phyloP scores from a whole-genome alignment of 2,888 invertebrate genomes.

The Holacanthella duospinosa region DNA sequence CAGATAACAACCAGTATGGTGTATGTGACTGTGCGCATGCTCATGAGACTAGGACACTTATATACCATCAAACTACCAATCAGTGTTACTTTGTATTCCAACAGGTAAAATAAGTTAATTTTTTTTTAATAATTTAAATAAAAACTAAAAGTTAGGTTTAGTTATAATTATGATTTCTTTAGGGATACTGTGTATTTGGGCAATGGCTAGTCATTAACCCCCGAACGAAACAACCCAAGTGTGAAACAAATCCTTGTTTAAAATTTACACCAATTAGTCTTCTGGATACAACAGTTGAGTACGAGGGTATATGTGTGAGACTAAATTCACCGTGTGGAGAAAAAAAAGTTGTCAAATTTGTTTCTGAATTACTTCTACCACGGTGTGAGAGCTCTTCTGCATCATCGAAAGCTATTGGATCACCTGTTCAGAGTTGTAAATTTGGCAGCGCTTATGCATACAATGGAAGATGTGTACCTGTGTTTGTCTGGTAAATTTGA shows the following conservation, averaged over 20 bases:
- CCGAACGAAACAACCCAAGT: background rate
- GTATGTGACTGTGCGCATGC: slow-evolving; percentile 11
- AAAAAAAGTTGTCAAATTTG: background rate
- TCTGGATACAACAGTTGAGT: background rate
- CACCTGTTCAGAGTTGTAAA: background rate
- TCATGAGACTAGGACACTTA: slow-evolving; percentile 1
- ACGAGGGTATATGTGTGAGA: background rate
- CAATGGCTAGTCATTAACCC: background rate
- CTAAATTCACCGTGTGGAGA: background rate
- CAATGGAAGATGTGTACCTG: background rate
- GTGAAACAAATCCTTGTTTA: slow-evolving; percentile 4
- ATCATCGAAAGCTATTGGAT: background rate
- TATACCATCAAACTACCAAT: background rate
- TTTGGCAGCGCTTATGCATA: background rate
- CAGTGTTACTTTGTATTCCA: slow-evolving; percentile 6
- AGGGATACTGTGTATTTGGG: background rate
- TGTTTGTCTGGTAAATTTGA: background rate
- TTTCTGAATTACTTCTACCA: background rate
- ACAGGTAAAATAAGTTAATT: slow-evolving; percentile 5
- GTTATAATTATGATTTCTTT: too few relatives aligned
- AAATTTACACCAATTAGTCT: background rate
- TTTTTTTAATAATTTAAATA: background rate
- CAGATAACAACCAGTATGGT: slow-evolving; percentile 6
- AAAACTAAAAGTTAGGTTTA: too few relatives aligned
- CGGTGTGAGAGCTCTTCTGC: background rate